Base-by-base conservation (phyloP, 64 coral and sea anemone species). In the Astreopora myriophthalma region DNA sequence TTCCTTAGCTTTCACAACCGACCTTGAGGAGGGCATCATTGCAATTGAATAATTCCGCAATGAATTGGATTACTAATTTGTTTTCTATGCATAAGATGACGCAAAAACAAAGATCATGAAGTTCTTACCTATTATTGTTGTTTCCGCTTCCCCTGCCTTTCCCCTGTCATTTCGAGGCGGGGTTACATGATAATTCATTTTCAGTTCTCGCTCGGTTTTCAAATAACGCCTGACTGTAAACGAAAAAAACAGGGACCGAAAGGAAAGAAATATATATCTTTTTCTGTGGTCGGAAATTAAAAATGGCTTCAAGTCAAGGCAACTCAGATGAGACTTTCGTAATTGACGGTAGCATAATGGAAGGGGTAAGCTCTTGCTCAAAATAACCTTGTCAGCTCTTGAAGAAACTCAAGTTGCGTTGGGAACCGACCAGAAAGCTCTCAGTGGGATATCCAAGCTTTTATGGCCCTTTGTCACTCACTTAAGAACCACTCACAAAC, bases 271-370 rank as follows among this genome's bases (percentile, higher is more conserved):
- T n/a, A n/a, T n/a, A n/a, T n/a, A n/a, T n/a, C n/a, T n/a, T n/a
- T n/a, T n/a, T n/a, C n/a, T n/a, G n/a, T n/a, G n/a, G n/a, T n/a
- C n/a, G n/a, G n/a, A n/a, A n/a, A n/a, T 22, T 0, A 16, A 58
- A 65, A 64, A 83, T 83, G 79, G 79, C 79, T 61, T 63, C 79
- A 0, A 35, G 8, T 3, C 48, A 20, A 61, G 34, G 34, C 10
- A 11, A 33, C 49, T 37, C 57, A 74, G 48, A 57, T n/a, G 80
- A 74, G 17, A 61, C 16, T 75, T 30, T 92, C 36, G 42, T 75
- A 16, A 85, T 92, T 3, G 90, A 92, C 49, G 90, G 90, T 1
- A 92, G 90, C 32, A 63, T 92, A 34, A 92, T 92, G 90, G 90
- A 92, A 86, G 90, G 90, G 90, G 90, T 92, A 22, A 75, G 74